A percentile compares a stretch with the other conserved stretches of the same genome.
Conservation (phyloP, 1,140 invertebrate species). For the Solen grandis region DNA sequence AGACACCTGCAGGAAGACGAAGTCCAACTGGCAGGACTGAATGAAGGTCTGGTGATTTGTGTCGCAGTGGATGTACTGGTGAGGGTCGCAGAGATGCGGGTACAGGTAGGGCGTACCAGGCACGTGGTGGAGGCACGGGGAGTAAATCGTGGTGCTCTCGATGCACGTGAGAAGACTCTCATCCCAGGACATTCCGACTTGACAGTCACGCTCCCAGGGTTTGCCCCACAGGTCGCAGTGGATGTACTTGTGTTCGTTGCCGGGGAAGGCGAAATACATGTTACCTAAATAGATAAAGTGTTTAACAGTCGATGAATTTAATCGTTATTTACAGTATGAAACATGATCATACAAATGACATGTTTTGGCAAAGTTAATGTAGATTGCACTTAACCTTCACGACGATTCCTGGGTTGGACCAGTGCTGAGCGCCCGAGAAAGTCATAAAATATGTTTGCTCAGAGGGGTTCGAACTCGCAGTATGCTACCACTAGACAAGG, state of each 20-base stretch:
- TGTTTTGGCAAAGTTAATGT: no score
- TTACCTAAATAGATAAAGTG: slow-evolving; percentile 39
- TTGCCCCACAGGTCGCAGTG: slow-evolving; percentile 68
- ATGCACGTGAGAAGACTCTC: slow-evolving; percentile 57
- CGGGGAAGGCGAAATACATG: slow-evolving; percentile 55
- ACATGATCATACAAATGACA: no score
- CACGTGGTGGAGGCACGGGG: slow-evolving; percentile 33
- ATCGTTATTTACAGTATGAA: no score
- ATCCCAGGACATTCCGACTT: slow-evolving; percentile 46
- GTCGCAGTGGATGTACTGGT: slow-evolving; percentile 54
- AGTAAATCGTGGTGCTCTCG: slow-evolving; percentile 1
- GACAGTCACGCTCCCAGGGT: slow-evolving; percentile 60
- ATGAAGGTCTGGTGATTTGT: slow-evolving; percentile 32
- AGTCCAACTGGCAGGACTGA: slow-evolving; percentile 29
- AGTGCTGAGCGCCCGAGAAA: no score
- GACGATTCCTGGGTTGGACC: no score
- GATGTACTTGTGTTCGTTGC: slow-evolving; percentile 58
- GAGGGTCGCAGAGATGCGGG: slow-evolving; percentile 38
- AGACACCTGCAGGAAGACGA: slow-evolving; percentile 9
- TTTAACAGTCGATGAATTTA: no score
- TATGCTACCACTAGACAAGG: no score
- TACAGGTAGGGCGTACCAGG: slow-evolving; percentile 33
- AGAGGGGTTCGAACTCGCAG: no score
- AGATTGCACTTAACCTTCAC: no score
- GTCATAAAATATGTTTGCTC: no score